Percentiles rank a stretch among this genome's conserved stretches.
Evolutionary conservation across 2,888 invertebrate species (phyloP).

Genomic region (Agapostemon virescens): DNA sequence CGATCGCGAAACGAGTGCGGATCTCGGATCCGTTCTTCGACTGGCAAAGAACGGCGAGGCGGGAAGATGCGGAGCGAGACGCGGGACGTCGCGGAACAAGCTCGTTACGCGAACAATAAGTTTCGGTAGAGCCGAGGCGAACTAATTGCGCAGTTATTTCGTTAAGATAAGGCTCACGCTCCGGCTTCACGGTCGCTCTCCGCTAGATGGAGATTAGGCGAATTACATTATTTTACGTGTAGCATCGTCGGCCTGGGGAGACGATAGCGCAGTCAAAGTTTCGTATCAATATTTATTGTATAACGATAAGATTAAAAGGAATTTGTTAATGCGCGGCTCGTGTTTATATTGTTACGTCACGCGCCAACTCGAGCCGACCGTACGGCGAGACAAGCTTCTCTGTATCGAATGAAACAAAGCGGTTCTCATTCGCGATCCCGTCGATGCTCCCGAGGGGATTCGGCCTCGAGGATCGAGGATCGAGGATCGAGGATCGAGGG

Average conservation of each 20-base stretch:
- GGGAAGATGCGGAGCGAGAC: not conserved
- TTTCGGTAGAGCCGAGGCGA: conserved; percentile 59
- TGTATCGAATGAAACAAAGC: conserved; percentile 70
- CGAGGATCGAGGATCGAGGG: not conserved
- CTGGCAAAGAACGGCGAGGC: too few relatives aligned
- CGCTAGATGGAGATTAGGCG: conserved; percentile 71
- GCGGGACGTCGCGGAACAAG: conserved; percentile 16
- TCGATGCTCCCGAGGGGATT: too few relatives aligned
- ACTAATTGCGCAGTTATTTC: conserved; percentile 76
- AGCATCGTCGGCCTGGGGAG: conserved; percentile 52
- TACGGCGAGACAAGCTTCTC: conserved; percentile 60
- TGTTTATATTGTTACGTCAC: conserved; percentile 78
- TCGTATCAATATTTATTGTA: conserved; percentile 78
- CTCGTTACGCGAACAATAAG: conserved; percentile 44
- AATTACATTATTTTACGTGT: conserved; percentile 75
- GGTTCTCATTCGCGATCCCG: conserved; percentile 68
- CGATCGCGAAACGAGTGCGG: not conserved
- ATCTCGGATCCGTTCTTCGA: not conserved
- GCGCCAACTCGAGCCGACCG: conserved; percentile 55
- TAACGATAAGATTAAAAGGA: conserved; percentile 77
- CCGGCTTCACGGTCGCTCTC: conserved; percentile 60
- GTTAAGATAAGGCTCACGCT: conserved; percentile 70
- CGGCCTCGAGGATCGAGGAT: not conserved
- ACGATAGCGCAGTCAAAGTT: conserved; percentile 74
- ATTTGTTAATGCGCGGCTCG: conserved; percentile 73